Evolutionary conservation across 1,140 invertebrate genomes (phyloP), one percentile per base, ranked within the genome.

Genomic region (Latrodectus geometricus): DNA sequence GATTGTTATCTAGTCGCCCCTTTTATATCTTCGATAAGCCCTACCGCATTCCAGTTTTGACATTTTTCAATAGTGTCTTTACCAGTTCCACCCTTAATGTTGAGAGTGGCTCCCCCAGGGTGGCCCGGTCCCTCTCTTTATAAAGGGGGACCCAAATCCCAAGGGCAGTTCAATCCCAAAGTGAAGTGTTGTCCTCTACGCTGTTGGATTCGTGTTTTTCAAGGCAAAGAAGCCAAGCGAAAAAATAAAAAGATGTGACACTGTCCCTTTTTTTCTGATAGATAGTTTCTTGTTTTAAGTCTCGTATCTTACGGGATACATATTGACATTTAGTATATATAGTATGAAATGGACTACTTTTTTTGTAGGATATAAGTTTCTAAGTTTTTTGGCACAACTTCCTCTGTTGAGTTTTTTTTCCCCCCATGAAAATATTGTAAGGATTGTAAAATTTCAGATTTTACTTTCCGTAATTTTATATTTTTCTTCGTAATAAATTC

Each of bases 281-380:
- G 74, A 82, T 82, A 69, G 80, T 65, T 21, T 52, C 80, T 82
- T 74, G 80, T 83, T 83, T 73, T 8, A 48, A 49, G 68, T 35
- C 54, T 80, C 78, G 70, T 80, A 65, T 80, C 70, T 70, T 74
- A 65, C 9, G 50, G n/a, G 79, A 72, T 81, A 65, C 54, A 61
- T 61, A 61, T 35, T 35, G 35, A 35, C 35, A 35, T 35, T 35
- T 35, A 35, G 2, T 35, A 35, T 35, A 35, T 35, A 35, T 35
- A 3, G 35, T 35, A 5, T 35, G 35, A 35, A 35, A 35, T 35
- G 35, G 54, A 61, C 54, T 61, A 61, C 54, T 61, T 61, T 61
- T 14, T 61, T 17, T 61, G 54, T 17, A 61, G 54, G 17, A 14
- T 61, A 61, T 17, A 61, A 61, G 54, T 3, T 11, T 11, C 54